These are phyloP conservation scores for Catharus ustulatus DNA, from an alignment of 2,797 vertebrate genomes.

Conservation along the genomic window DNA sequence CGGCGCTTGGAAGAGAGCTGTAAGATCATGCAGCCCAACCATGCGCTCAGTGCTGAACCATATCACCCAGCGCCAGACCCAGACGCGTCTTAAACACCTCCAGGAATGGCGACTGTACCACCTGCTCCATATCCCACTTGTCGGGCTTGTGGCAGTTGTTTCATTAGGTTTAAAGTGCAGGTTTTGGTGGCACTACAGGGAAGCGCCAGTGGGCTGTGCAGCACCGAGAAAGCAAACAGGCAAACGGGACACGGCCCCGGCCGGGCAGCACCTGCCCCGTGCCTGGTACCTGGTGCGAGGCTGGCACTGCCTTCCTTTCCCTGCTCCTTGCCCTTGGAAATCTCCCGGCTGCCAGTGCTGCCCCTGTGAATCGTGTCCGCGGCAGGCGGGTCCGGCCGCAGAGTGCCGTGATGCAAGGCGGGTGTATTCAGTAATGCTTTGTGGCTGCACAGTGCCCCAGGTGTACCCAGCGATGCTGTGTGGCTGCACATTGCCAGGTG, in stretches of 20 bases:
- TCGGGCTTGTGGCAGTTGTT: too few relatives aligned
- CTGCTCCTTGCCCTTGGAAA: not conserved
- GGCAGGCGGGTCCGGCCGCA: not conserved
- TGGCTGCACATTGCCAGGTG: not conserved
- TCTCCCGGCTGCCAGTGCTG: not conserved
- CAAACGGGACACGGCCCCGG: not conserved
- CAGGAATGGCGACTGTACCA: not conserved
- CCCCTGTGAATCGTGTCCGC: not conserved
- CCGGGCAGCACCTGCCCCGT: accelerated
- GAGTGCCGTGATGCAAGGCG: not conserved
- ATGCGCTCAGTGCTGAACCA: not conserved
- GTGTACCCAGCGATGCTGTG: not conserved
- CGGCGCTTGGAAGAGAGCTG: too few relatives aligned
- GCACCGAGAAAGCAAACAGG: not conserved
- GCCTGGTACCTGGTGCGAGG: accelerated
- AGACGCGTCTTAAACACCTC: not conserved
- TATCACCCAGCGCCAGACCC: too few relatives aligned
- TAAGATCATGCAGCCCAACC: too few relatives aligned
- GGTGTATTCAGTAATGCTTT: not conserved
- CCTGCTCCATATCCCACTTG: accelerated
- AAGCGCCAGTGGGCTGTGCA: not conserved
- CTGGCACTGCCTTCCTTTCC: not conserved
- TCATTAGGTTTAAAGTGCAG: accelerated
- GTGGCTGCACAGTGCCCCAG: too few relatives aligned
- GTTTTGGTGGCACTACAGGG: not conserved